phyloP scores from a whole-genome alignment of 2,113 vertebrate species.

The Hassar affinis region DNA sequence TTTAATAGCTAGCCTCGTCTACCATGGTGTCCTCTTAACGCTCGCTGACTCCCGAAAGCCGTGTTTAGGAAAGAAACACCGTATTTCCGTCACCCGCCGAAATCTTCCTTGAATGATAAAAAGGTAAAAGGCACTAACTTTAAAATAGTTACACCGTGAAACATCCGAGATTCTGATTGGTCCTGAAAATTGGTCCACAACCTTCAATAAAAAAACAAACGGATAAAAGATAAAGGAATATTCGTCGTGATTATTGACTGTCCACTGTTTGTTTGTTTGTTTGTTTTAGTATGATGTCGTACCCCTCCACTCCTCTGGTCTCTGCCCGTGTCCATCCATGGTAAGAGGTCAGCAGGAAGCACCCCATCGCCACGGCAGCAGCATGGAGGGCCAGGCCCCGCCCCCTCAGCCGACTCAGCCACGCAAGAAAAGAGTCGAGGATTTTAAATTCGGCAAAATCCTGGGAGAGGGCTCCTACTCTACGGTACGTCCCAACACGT shows the following conservation, averaged over 20 bases:
- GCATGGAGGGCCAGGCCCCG: constrained; percentile 80
- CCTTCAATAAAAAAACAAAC: background rate
- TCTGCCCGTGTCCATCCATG: constrained; percentile 97
- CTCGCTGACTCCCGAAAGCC: background rate
- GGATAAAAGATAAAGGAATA: background rate
- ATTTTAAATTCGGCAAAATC: constrained; percentile 97
- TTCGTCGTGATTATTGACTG: background rate
- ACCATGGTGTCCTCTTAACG: background rate
- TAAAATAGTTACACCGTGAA: background rate
- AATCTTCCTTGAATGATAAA: background rate
- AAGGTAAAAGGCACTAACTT: background rate
- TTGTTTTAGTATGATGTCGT: constrained; percentile 89
- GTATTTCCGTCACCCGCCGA: background rate
- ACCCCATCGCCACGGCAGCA: constrained; percentile 60
- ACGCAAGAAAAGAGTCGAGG: constrained; percentile 94
- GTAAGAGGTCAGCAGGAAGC: constrained; percentile 90
- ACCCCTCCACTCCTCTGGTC: constrained; percentile 92
- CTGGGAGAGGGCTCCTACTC: constrained; percentile 98
- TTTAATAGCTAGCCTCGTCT: background rate
- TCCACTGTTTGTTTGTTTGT: constrained; percentile 31
- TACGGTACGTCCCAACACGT: constrained; percentile 73
- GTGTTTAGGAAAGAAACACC: background rate
- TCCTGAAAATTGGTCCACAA: background rate
- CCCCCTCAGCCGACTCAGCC: constrained; percentile 77
- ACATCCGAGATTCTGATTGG: background rate